Evolutionary conservation across 2,888 invertebrate genomes (phyloP), one percentile per base, ranked within the genome.

Genomic region (Julus scandinavius): DNA sequence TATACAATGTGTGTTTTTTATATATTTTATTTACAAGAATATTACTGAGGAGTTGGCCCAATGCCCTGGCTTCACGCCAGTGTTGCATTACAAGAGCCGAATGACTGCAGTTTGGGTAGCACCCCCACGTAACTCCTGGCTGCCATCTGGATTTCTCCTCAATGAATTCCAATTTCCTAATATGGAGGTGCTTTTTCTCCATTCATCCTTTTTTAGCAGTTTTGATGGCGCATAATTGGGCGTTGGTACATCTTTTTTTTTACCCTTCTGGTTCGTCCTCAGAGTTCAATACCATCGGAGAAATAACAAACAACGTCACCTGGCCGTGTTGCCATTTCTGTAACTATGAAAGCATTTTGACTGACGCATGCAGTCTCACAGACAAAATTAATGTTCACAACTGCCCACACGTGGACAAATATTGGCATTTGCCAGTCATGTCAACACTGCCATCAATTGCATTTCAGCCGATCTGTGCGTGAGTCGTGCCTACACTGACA

Each of bases 91-190:
- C 58, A 63, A 63, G n/a, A 63, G 58, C 58, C 17, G 58, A 63
- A n/a, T 63, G 58, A 63, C 17, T 63, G 58, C 58, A 63, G 58
- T 54, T 63, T 63, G 58, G 58, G 58, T 63, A 63, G 58, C 58
- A 63, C 58, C 58, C 58, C 58, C 58, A 63, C 58, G 58, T 63
- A 7, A 63, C 58, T 63, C 58, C 58, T n/a, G 58, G n/a, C 58
- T n/a, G 58, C 58, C 58, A 63, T 63, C 58, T 63, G 58, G 58
- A 63, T 63, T 63, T 63, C 58, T 63, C n/a, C 58, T 63, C 58
- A 63, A 63, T 63, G 58, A 63, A 63, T 63, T 63, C n/a, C 58
- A 5, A 63, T 63, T 63, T 63, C 58, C 58, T n/a, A 63, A n/a
- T 63, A 63, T n/a, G 58, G 58, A 63, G n/a, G n/a, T n/a, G 58